Percentiles rank a stretch among this genome's conserved stretches.
phyloP scores from a whole-genome alignment of 2,797 vertebrate species.

The Silurus lanzhouensis region DNA sequence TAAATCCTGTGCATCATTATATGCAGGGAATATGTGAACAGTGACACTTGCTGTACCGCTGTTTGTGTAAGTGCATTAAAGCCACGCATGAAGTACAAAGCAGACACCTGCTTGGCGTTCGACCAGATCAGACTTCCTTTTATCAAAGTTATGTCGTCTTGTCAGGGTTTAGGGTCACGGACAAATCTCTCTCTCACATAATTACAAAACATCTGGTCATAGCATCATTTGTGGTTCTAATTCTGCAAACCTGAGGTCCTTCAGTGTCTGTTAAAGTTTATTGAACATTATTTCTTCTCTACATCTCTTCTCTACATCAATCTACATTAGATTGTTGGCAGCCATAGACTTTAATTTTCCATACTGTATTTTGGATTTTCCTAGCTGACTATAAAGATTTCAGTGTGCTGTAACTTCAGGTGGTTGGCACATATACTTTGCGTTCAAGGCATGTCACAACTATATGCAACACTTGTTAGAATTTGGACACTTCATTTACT shows the following conservation, averaged over 20 bases:
- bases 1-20: background rate
- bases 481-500: no score
- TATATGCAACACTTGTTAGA: no score
- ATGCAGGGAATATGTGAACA: background rate
- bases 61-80: background rate
- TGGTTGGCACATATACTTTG: no score
- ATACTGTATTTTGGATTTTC: background rate
- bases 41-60: background rate
- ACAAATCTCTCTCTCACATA: no score
- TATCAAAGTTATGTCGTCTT: background rate
- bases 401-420: background rate
- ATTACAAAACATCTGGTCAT: no score
- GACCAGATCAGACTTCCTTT: background rate
- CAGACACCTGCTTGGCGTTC: no score
- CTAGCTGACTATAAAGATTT: background rate
- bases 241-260: background rate
- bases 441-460: no score
- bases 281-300: background rate
- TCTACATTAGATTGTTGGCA: background rate
- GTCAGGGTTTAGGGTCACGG: no score
- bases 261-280: background rate
- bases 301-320: no score
- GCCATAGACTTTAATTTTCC: background rate
- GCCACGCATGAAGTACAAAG: background rate
- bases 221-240: background rate